Evolutionary conservation across 2,888 invertebrate species (phyloP).

Genomic region (Tetramorium bicarinatum): DNA sequence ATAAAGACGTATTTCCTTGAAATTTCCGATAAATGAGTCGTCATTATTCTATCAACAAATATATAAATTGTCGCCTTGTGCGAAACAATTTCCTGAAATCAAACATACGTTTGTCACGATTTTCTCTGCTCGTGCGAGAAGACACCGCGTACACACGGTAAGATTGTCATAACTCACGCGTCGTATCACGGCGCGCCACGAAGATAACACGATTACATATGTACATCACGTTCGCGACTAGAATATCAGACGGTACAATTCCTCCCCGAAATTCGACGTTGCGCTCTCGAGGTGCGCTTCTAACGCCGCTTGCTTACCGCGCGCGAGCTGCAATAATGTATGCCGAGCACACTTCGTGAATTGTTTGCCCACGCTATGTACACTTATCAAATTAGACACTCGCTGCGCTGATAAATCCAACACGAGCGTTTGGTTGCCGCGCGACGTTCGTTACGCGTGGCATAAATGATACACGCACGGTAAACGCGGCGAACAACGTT

Average conservation of each 20-base stretch:
- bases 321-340: slow-evolving; percentile 43
- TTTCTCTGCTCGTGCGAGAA: neutral
- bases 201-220: slow-evolving; percentile 46
- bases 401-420: slow-evolving; percentile 46
- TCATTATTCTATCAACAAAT: neutral
- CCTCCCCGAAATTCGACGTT: slow-evolving; percentile 55
- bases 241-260: slow-evolving; percentile 55
- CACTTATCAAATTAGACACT: slow-evolving; percentile 52
- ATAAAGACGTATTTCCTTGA: neutral
- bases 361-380: slow-evolving; percentile 46
- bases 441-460: slow-evolving; percentile 45
- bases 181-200: slow-evolving; percentile 26
- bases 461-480: slow-evolving; percentile 42
- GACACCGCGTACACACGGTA: slow-evolving; percentile 27
- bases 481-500: slow-evolving; percentile 20
- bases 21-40: neutral
- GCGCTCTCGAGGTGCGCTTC: slow-evolving; percentile 12
- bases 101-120: slow-evolving; percentile 11
- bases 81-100: neutral
- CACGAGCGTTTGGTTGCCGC: slow-evolving; percentile 29
- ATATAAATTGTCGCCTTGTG: neutral
- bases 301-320: slow-evolving; percentile 37
- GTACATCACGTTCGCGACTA: slow-evolving; percentile 41
- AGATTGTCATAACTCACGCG: slow-evolving; percentile 51
- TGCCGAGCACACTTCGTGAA: slow-evolving; percentile 53